Evolutionary conservation across 1,140 invertebrate genomes (phyloP).

Genomic region (Tachypleus tridentatus): DNA sequence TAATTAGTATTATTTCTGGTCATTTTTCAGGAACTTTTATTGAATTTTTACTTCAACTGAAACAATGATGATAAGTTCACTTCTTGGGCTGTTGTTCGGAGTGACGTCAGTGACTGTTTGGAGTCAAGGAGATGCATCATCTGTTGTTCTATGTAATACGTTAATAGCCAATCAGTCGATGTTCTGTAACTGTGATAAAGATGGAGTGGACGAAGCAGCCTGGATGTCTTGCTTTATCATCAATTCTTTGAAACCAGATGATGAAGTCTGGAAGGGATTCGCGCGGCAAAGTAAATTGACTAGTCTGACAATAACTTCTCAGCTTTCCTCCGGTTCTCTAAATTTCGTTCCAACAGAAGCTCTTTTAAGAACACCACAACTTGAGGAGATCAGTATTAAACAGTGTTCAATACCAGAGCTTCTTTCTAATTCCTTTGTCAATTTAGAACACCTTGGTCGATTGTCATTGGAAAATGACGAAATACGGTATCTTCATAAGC

Average conservation of each 20-base stretch:
- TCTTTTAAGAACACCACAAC: neutral
- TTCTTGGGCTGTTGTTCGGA: too few relatives aligned
- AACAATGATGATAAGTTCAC: too few relatives aligned
- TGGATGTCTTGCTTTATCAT: constrained; percentile 5
- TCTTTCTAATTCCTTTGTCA: neutral
- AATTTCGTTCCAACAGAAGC: constrained; percentile 4
- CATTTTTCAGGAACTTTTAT: too few relatives aligned
- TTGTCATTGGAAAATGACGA: constrained; percentile 9
- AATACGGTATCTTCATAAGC: constrained; percentile 41
- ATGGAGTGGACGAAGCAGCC: neutral
- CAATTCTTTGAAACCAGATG: neutral
- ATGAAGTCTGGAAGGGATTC: constrained; percentile 5
- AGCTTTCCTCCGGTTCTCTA: neutral
- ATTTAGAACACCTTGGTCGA: constrained; percentile 1
- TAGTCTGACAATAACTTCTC: constrained; percentile 4
- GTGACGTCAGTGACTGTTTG: too few relatives aligned
- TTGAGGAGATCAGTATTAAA: constrained; percentile 4
- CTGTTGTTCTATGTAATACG: too few relatives aligned
- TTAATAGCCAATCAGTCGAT: too few relatives aligned
- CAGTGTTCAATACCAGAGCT: constrained; percentile 5
- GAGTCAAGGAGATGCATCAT: too few relatives aligned
- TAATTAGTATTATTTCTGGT: too few relatives aligned
- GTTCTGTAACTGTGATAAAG: too few relatives aligned
- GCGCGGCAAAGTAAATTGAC: neutral
- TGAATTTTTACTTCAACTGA: too few relatives aligned